Base-by-base conservation (phyloP, 1,140 invertebrate genomes). In the Ooceraea biroi region DNA sequence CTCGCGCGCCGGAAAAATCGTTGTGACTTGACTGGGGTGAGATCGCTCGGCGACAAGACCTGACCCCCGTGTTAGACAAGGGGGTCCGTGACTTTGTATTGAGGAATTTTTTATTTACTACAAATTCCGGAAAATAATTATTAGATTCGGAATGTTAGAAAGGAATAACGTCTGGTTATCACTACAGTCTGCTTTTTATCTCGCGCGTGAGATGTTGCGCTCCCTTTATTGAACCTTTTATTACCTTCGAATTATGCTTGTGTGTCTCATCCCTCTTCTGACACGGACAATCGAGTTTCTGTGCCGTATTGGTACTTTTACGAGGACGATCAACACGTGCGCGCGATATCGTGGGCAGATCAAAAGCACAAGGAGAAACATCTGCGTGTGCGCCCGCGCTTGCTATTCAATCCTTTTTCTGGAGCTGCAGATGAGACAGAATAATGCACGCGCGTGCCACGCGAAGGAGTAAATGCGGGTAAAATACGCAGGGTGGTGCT, bases 381-480 rank as follows among this genome's bases (percentile, higher is more conserved):
- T 82, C 78, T 76, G 82, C 71, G 36, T 7, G 36, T 7, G 36
- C 36, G 36, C 72, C 52, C 78, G 65, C 41, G 17, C 80, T 17
- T 30, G 61, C 55, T 41, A 86, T 86, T 87, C 84, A 86, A 87
- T 83, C 77, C 69, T 86, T 83, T 41, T 46, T 36, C 19, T 57
- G n/a, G 27, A 10, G 36, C 12, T 50, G 27, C 68, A 83, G 69
- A 76, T 50, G 22, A 63, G 57, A 76, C 46, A 65, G 58, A 82
- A 83, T 71, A 83, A 86, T 72, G 60, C 58, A 55, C n/a, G 71
- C 78, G 72, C 71, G 86, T 83, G 86, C 73, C 85, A 86, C 65
- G 66, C 84, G 22, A 66, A 65, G 48, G 46, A 80, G 57, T 48
- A 36, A 14, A 66, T 22, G 48, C 17, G 30, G 44, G 27, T 50